Evolutionary conservation across 2,888 invertebrate genomes (phyloP).

Genomic region (Priocnemis perturbator): DNA sequence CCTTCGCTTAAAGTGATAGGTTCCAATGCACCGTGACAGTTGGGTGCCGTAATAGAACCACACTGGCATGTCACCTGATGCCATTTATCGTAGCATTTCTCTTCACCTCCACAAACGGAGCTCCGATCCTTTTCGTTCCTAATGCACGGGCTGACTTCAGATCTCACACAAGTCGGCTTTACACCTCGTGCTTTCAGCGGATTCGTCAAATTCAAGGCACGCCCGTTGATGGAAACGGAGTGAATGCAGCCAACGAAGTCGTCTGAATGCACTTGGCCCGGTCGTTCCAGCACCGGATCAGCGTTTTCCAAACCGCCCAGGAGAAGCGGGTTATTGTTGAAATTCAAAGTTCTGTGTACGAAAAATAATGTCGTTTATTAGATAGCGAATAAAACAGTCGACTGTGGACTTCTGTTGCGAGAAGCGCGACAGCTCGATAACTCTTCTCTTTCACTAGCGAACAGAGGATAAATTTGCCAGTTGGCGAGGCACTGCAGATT

Average conservation of each 20-base stretch:
- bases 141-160: slow-evolving; percentile 80
- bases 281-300: slow-evolving; percentile 90
- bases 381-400: not conserved
- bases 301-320: slow-evolving; percentile 91
- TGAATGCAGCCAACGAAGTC: slow-evolving; percentile 96
- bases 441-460: too few species aligned
- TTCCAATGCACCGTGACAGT: slow-evolving; percentile 87
- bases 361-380: not conserved
- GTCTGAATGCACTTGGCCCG: slow-evolving; percentile 93
- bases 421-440: too few species aligned
- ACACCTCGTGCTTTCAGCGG: slow-evolving; percentile 85
- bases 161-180: slow-evolving; percentile 85
- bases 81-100: slow-evolving; percentile 91
- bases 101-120: slow-evolving; percentile 79
- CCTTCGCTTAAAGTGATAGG: slow-evolving; percentile 88
- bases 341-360: slow-evolving; percentile 89
- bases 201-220: slow-evolving; percentile 86
- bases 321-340: slow-evolving; percentile 90
- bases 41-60: slow-evolving; percentile 85
- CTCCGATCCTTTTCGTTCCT: slow-evolving; percentile 70
- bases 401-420: not conserved
- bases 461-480: too few species aligned
- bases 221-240: slow-evolving; percentile 91
- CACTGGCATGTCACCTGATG: slow-evolving; percentile 84
- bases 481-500: too few species aligned